Conservation (phyloP, 1,140 invertebrate species). For the Campoletis sonorensis region DNA sequence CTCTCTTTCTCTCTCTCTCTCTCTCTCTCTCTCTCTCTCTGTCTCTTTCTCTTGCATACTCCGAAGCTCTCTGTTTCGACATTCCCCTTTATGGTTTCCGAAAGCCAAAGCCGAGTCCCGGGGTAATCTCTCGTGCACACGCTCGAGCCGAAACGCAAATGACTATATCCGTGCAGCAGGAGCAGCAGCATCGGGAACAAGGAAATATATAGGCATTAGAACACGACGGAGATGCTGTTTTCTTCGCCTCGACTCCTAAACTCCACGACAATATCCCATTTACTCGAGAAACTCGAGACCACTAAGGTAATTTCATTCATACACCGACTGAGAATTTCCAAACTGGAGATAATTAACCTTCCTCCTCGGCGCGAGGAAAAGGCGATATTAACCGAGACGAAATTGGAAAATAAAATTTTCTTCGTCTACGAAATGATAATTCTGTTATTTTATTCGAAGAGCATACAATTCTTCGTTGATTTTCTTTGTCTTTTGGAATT, state of each 20-base stretch:
- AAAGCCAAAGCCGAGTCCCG: slow-evolving; percentile 17
- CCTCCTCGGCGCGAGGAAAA: too few relatives aligned
- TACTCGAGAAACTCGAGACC: background rate
- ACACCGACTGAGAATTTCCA: background rate
- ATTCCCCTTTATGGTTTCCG: slow-evolving; percentile 10
- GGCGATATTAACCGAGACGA: background rate
- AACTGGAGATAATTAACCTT: background rate
- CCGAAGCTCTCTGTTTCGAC: background rate
- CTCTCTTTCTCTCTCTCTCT: background rate
- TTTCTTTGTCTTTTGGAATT: too few relatives aligned
- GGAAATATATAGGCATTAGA: background rate
- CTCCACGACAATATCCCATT: slow-evolving; percentile 2
- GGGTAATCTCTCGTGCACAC: slow-evolving; percentile 16
- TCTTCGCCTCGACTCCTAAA: slow-evolving; percentile 5
- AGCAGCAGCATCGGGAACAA: background rate
- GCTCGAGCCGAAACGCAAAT: slow-evolving; percentile 18
- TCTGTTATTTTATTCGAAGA: background rate
- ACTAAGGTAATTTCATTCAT: slow-evolving; percentile 1
- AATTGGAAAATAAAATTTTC: background rate
- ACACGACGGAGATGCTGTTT: slow-evolving; percentile 10
- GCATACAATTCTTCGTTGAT: too few relatives aligned
- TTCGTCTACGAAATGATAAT: too few relatives aligned
- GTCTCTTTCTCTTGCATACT: background rate
- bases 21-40: background rate
- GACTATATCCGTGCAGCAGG: background rate